Conservation (phyloP, 1,140 invertebrate genomes). For the Polypedilum vanderplanki region DNA sequence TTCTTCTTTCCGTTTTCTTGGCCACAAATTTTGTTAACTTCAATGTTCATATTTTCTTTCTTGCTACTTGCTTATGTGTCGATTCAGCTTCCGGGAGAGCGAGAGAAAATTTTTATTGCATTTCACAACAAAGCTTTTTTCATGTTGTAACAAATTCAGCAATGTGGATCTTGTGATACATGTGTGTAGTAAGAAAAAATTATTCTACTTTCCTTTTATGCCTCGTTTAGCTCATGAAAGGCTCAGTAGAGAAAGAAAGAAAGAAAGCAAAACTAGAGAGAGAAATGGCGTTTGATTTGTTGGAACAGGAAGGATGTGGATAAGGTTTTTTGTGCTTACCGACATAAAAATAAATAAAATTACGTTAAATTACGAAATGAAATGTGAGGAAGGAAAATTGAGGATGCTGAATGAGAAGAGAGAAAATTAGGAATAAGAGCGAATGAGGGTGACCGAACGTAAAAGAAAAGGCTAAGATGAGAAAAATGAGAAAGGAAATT, state of each 20-base stretch:
- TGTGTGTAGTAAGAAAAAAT: too few relatives aligned
- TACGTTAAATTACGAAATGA: slow-evolving; percentile 23
- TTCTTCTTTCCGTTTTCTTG: neutral
- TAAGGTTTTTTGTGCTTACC: slow-evolving; percentile 16
- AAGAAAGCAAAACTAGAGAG: too few relatives aligned
- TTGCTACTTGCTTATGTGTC: neutral
- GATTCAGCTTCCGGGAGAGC: neutral
- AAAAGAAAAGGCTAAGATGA: neutral
- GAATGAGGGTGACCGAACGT: neutral
- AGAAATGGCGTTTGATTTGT: slow-evolving; percentile 22
- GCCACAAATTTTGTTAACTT: neutral
- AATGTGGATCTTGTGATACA: too few relatives aligned
- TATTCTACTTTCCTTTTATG: neutral
- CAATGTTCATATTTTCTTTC: neutral
- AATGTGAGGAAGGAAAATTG: neutral
- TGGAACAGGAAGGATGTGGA: neutral
- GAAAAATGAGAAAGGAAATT: slow-evolving; percentile 14
- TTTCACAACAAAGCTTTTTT: neutral
- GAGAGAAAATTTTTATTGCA: slow-evolving; percentile 1
- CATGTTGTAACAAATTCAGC: neutral
- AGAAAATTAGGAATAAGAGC: neutral
- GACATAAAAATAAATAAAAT: slow-evolving; percentile 26
- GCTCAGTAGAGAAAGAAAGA: neutral
- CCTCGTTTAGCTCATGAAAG: neutral
- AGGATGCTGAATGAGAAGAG: neutral